phyloP scores from a whole-genome alignment of 2,888 invertebrate species.

The Protula sp. region DNA sequence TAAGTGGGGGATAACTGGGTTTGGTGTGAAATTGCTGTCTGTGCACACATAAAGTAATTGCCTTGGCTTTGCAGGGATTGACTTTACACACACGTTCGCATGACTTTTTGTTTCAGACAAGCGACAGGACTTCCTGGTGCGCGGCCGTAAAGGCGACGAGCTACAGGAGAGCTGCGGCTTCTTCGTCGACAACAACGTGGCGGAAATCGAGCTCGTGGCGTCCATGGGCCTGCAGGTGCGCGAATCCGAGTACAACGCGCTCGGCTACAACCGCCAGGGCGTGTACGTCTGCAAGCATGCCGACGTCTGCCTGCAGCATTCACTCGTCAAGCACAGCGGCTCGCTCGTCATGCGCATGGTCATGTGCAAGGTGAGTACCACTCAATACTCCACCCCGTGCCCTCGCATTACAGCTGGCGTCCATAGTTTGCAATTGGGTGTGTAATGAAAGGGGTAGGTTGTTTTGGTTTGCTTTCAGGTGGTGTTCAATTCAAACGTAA shows the following conservation, averaged over 20 bases:
- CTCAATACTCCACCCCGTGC: too few relatives aligned
- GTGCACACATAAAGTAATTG: too few relatives aligned
- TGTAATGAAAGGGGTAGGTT: too few relatives aligned
- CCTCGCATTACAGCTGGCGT: too few relatives aligned
- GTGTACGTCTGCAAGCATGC: conserved; percentile 24
- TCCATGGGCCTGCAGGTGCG: conserved; percentile 12
- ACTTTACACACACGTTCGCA: too few relatives aligned
- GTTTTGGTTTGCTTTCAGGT: too few relatives aligned
- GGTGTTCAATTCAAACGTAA: too few relatives aligned
- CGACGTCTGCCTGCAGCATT: conserved; percentile 26
- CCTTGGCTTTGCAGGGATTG: too few relatives aligned
- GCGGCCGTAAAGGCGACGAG: conserved; percentile 19
- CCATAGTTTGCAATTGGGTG: too few relatives aligned
- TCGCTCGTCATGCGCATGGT: conserved; percentile 17
- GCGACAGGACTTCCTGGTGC: conserved; percentile 18
- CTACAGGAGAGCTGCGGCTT: conserved; percentile 22
- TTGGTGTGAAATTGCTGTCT: too few relatives aligned
- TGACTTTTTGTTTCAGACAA: conserved; percentile 17
- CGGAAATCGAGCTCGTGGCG: conserved; percentile 9
- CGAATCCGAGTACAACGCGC: conserved; percentile 26
- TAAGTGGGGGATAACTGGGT: too few relatives aligned
- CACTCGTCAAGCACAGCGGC: conserved; percentile 20
- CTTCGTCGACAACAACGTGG: conserved; percentile 21
- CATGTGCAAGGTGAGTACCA: conserved; percentile 23
- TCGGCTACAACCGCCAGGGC: conserved; percentile 26